These are phyloP conservation scores for Acheta domesticus DNA, from an alignment of 2,888 invertebrate species.

Conservation along the genomic window DNA sequence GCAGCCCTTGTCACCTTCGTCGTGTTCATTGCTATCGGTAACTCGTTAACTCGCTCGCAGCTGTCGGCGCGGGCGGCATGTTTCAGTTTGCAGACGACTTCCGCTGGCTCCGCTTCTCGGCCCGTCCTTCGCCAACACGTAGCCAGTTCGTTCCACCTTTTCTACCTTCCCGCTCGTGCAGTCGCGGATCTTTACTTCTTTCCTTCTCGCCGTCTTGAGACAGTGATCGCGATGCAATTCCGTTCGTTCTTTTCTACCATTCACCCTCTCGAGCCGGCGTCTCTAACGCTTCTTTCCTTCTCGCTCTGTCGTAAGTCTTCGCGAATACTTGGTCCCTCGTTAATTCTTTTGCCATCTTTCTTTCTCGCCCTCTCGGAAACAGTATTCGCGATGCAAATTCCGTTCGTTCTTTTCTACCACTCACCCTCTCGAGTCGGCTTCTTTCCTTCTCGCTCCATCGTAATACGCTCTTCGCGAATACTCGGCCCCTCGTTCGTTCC, in stretches of 20 bases:
- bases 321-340: not conserved
- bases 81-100: too few relatives aligned
- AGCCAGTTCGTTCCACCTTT: not conserved
- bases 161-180: not conserved
- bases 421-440: not conserved
- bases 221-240: too few relatives aligned
- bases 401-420: not conserved
- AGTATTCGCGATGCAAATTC: too few relatives aligned
- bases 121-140: not conserved
- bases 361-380: not conserved
- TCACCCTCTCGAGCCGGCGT: not conserved
- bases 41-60: too few relatives aligned
- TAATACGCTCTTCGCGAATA: too few relatives aligned
- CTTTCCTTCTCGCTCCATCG: too few relatives aligned
- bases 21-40: not conserved
- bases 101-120: too few relatives aligned
- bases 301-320: not conserved
- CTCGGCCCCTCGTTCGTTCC: too few relatives aligned
- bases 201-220: too few relatives aligned
- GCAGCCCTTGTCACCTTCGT: not conserved
- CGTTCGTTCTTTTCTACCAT: not conserved
- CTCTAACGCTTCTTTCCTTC: not conserved
- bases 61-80: too few relatives aligned
- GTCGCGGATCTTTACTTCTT: too few relatives aligned
- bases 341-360: not conserved